A percentile compares a stretch with the other conserved stretches of the same genome.
phyloP scores from a whole-genome alignment of 2,797 vertebrate genomes.

The Telmatherina bonti region DNA sequence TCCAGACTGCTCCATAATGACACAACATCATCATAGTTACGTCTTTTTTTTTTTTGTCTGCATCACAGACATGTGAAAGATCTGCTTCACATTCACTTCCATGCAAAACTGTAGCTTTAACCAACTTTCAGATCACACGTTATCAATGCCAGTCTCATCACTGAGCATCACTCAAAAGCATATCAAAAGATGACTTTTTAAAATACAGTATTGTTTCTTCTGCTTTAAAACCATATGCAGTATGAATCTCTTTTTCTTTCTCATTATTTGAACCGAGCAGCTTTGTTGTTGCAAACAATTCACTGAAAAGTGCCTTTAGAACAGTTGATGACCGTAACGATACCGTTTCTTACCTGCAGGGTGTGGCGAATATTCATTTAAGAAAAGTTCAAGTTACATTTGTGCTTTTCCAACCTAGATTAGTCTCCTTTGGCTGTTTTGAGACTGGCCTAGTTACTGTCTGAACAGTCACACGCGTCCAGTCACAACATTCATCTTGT shows the following conservation, averaged over 20 bases:
- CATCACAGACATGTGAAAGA: background rate
- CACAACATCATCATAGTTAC: background rate
- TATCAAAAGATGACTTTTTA: background rate
- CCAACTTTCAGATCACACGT: background rate
- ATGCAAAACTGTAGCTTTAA: background rate
- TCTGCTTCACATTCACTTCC: background rate
- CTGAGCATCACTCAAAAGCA: background rate
- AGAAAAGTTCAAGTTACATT: background rate
- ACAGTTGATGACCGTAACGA: too few species aligned
- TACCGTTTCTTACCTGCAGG: too few species aligned
- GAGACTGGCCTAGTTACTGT: background rate
- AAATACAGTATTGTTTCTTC: background rate
- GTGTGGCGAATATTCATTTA: too few species aligned
- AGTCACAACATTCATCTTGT: background rate
- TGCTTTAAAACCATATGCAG: background rate
- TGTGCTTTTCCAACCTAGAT: background rate
- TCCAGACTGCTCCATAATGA: constrained; percentile 2
- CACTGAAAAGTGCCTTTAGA: background rate
- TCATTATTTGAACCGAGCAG: background rate
- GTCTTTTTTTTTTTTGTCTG: background rate
- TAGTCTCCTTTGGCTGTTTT: background rate
- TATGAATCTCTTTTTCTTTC: background rate
- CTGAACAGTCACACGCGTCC: background rate
- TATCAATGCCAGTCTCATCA: background rate
- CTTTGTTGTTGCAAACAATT: background rate